A percentile compares a stretch with the other conserved stretches of the same genome.
These are phyloP conservation scores for Ellobium chinense DNA, from an alignment of 2,888 invertebrate species.

Conservation along the genomic window DNA sequence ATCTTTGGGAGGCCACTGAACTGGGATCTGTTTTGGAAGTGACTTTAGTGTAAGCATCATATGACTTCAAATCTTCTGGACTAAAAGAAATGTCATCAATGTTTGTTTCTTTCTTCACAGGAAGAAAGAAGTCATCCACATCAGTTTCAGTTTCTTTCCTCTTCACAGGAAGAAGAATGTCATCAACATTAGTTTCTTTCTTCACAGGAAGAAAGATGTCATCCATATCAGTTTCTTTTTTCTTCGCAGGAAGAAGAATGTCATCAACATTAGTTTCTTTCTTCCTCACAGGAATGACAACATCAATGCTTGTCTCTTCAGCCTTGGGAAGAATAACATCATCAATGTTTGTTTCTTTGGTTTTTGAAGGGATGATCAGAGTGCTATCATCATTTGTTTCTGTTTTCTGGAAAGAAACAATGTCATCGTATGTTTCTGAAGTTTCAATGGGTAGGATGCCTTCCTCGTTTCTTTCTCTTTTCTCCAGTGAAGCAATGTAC, in stretches of 20 bases:
- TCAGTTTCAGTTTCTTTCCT: background rate
- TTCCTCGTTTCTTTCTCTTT: no score
- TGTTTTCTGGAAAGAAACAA: background rate
- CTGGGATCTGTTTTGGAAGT: no score
- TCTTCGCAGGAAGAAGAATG: background rate
- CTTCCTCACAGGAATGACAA: background rate
- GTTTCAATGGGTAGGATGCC: no score
- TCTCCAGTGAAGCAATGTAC: no score
- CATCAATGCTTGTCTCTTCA: conserved; percentile 9
- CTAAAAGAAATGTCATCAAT: no score
- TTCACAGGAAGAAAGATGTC: background rate
- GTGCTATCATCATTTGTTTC: background rate
- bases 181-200: background rate
- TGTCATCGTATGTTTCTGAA: no score
- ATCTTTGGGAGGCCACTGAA: no score
- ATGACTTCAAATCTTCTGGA: no score
- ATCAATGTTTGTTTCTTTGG: conserved; percentile 5
- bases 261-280: background rate
- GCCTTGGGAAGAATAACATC: background rate
- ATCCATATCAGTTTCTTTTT: conserved; percentile 6
- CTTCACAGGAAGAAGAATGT: no score
- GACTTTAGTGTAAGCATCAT: no score
- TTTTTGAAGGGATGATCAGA: background rate
- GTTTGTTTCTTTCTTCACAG: background rate
- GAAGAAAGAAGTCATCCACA: background rate